These are phyloP conservation scores for Arrhamphus sclerolepis DNA, from an alignment of 2,797 vertebrate species.

Conservation along the genomic window DNA sequence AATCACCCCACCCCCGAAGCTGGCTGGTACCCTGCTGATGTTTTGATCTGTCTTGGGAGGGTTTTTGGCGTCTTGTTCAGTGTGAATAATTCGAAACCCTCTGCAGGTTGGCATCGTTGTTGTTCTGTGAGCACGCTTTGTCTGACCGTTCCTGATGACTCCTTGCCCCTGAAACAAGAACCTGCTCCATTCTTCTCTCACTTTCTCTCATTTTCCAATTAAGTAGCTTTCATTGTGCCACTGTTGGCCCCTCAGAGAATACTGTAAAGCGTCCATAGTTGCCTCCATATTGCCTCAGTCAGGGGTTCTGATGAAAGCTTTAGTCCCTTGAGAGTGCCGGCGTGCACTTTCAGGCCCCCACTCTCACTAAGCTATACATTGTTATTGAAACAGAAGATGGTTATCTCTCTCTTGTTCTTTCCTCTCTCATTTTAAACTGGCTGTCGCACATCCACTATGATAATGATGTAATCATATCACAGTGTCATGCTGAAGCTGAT, in stretches of 20 bases:
- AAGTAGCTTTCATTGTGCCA: conserved; percentile 64
- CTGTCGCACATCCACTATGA: conserved; percentile 27
- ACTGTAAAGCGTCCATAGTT: conserved; percentile 57
- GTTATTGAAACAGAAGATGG: conserved; percentile 62
- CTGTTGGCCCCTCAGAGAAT: conserved; percentile 55
- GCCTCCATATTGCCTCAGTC: conserved; percentile 60
- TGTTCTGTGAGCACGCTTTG: conserved; percentile 23
- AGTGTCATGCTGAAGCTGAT: conserved; percentile 45
- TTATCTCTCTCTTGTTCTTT: conserved; percentile 23
- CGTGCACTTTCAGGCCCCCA: conserved; percentile 54
- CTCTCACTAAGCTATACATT: conserved; percentile 37
- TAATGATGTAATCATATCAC: conserved; percentile 54
- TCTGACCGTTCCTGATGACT: conserved; percentile 35
- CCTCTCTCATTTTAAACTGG: conserved; percentile 7
- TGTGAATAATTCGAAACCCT: conserved; percentile 31
- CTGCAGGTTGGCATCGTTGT: conserved; percentile 33
- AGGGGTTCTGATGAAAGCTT: conserved; percentile 71
- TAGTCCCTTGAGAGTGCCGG: conserved; percentile 62
- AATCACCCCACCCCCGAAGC: conserved; percentile 32
- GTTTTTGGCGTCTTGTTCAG: conserved; percentile 22
- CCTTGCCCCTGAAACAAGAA: conserved; percentile 65
- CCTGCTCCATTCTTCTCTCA: conserved; percentile 53
- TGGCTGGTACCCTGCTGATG: conserved; percentile 41
- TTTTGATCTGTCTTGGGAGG: conserved; percentile 46
- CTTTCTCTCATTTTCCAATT: conserved; percentile 73